A percentile compares a stretch with the other conserved stretches of the same genome.
phyloP scores from a whole-genome alignment of 2,888 invertebrate genomes.

The Rhagonycha fulva region DNA sequence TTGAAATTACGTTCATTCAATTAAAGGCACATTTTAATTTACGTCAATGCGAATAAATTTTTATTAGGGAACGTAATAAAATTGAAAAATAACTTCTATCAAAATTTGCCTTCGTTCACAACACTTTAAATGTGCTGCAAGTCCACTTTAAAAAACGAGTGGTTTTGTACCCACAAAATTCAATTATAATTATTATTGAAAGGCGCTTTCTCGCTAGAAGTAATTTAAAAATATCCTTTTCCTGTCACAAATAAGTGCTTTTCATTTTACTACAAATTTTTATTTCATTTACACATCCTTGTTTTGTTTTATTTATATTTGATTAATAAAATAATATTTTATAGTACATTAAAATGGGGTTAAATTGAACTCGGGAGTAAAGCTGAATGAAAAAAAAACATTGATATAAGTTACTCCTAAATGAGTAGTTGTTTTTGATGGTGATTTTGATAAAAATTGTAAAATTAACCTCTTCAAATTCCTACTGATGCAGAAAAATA shows the following conservation, averaged over 20 bases:
- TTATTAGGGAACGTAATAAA: not conserved
- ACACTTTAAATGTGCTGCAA: not conserved
- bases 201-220: not conserved
- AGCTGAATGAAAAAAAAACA: too few species aligned
- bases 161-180: not conserved
- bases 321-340: too few species aligned
- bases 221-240: not conserved
- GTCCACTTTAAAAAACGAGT: not conserved
- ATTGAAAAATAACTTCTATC: not conserved
- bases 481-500: too few species aligned
- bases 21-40: not conserved
- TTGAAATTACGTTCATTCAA: not conserved
- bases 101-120: not conserved
- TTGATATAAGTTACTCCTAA: too few species aligned
- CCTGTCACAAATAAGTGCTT: not conserved
- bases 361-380: too few species aligned
- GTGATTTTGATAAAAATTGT: too few species aligned
- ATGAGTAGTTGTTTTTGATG: too few species aligned
- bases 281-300: not conserved
- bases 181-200: not conserved
- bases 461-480: too few species aligned
- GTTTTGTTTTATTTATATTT: not conserved
- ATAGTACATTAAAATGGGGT: too few species aligned
- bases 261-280: not conserved
- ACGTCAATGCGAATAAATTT: not conserved